Percentiles rank a stretch among this genome's conserved stretches.
Evolutionary conservation across 2,797 vertebrate species (phyloP).

Genomic region (Poecilia velifera): DNA sequence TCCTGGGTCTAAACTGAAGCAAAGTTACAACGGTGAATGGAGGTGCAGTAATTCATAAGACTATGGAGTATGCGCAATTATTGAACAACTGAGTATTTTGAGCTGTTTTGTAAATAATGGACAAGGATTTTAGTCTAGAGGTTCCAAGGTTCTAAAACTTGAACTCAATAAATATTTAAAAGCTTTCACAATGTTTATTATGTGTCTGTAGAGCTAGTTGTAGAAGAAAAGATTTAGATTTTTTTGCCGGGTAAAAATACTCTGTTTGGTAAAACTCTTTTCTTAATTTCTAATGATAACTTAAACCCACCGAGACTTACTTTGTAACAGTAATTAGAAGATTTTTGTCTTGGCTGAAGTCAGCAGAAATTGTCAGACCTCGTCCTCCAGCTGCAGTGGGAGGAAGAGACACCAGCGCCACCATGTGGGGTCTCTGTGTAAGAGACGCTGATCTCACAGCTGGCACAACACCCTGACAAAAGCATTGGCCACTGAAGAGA

Average conservation of each 20-base stretch:
- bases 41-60: not conserved
- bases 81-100: not conserved
- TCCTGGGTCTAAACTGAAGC: constrained; percentile 84
- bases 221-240: not conserved
- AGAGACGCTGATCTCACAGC: constrained; percentile 76
- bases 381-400: constrained; percentile 81
- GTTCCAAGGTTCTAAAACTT: too few species aligned
- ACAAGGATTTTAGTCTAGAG: not conserved
- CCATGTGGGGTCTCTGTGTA: constrained; percentile 88
- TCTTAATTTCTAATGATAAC: not conserved
- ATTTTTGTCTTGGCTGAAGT: constrained; percentile 66
- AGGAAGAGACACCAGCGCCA: constrained; percentile 92
- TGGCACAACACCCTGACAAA: constrained; percentile 85
- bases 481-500: constrained; percentile 87
- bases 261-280: not conserved
- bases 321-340: constrained; percentile 84
- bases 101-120: not conserved
- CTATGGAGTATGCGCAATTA: not conserved
- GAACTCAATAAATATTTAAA: not conserved
- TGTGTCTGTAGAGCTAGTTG: not conserved
- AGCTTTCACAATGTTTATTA: not conserved
- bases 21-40: constrained; percentile 18
- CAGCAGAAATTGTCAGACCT: constrained; percentile 86
- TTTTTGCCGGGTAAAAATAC: not conserved
- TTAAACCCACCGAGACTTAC: constrained; percentile 74